phyloP scores from a whole-genome alignment of 2,113 vertebrate species.

The Seriola dumerili region DNA sequence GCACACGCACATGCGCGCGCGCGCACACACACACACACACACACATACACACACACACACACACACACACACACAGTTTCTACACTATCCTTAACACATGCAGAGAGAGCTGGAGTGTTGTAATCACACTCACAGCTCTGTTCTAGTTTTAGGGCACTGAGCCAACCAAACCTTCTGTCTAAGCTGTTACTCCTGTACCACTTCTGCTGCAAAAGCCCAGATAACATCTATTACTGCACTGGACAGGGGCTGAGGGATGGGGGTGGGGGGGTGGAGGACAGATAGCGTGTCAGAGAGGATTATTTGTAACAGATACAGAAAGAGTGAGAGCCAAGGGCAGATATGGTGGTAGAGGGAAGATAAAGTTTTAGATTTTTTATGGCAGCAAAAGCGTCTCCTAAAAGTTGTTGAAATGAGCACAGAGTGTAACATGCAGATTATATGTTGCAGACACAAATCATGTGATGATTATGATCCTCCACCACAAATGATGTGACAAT shows the following conservation, averaged over 20 bases:
- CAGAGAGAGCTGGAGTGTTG: conserved; percentile 36
- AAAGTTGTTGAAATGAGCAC: conserved; percentile 31
- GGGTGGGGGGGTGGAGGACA: background rate
- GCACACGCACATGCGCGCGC: conserved; percentile 7
- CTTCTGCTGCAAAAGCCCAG: conserved; percentile 52
- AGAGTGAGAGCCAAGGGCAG: conserved; percentile 44
- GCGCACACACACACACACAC: conserved; percentile 3
- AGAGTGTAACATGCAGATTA: conserved; percentile 40
- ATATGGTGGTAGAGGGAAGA: conserved; percentile 27
- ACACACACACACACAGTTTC: conserved; percentile 10
- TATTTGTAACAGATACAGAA: conserved; percentile 57
- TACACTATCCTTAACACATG: no score
- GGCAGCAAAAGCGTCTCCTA: conserved; percentile 20
- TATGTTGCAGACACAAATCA: conserved; percentile 34
- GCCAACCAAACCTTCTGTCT: conserved; percentile 56
- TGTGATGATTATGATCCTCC: conserved; percentile 26
- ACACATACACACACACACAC: conserved; percentile 4
- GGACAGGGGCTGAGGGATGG: conserved; percentile 4
- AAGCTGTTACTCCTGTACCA: conserved; percentile 45
- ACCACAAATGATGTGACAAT: conserved; percentile 48
- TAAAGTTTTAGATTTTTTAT: conserved; percentile 10
- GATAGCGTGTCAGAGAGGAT: conserved; percentile 48
- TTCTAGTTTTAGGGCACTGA: conserved; percentile 38
- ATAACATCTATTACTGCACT: conserved; percentile 56
- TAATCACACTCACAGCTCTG: conserved; percentile 52